Evolutionary conservation across 2,888 invertebrate species (phyloP).

Genomic region (Elegia similella): DNA sequence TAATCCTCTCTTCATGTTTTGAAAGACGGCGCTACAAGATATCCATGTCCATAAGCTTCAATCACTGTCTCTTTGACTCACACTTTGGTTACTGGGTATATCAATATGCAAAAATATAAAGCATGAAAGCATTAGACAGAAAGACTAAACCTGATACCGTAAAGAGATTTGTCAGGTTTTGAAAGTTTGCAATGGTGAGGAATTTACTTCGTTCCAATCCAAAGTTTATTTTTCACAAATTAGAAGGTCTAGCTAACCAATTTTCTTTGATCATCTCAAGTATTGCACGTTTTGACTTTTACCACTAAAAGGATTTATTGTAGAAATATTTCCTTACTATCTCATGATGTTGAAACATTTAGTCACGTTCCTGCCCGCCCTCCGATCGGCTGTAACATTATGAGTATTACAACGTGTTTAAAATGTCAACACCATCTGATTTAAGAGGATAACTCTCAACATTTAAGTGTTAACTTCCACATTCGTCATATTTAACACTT

Average conservation of each 20-base stretch:
- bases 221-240: not conserved
- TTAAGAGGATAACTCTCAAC: not conserved
- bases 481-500: not conserved
- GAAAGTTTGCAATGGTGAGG: not conserved
- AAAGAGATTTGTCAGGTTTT: too few relatives aligned
- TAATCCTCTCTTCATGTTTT: not conserved
- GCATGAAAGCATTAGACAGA: too few relatives aligned
- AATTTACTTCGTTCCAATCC: not conserved
- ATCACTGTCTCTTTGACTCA: not conserved
- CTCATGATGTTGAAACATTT: constrained; percentile 2
- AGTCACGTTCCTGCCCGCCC: constrained; percentile 12
- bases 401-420: constrained; percentile 1
- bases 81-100: not conserved
- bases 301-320: not conserved
- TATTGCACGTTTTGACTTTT: not conserved
- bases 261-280: not conserved
- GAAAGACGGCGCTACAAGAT: not conserved
- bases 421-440: constrained; percentile 12
- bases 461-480: not conserved
- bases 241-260: not conserved
- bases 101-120: not conserved
- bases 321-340: constrained; percentile 11
- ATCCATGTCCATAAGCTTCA: not conserved
- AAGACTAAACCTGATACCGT: too few relatives aligned
- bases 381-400: constrained; percentile 11